phyloP scores from a whole-genome alignment of 1,140 invertebrate genomes.

The Magallana ariakensis region DNA sequence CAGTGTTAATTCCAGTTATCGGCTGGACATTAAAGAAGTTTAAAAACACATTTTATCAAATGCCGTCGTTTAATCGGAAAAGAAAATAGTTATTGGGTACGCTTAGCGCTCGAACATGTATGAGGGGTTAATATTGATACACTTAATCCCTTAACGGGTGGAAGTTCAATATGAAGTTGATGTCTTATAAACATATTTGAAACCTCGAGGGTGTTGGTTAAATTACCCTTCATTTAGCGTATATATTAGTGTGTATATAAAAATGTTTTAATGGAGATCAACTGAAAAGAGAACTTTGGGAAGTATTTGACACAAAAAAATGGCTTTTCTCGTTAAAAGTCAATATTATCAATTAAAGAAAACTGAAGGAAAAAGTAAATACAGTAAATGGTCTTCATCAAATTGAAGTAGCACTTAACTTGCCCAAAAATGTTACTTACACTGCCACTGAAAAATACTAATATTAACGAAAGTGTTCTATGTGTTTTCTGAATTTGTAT shows the following conservation, averaged over 20 bases:
- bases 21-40: constrained; percentile 4
- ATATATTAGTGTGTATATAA: not conserved
- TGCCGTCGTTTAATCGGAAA: constrained; percentile 27
- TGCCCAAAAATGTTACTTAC: too few species aligned
- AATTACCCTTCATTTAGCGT: constrained; percentile 8
- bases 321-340: not conserved
- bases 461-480: too few species aligned
- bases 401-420: not conserved
- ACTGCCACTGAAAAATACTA: too few species aligned
- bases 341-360: not conserved
- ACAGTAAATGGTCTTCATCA: not conserved
- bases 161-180: not conserved
- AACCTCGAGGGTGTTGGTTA: not conserved
- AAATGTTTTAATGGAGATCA: not conserved
- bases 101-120: not conserved
- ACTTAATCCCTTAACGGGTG: constrained; percentile 8
- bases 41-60: constrained; percentile 22
- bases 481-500: too few species aligned
- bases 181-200: constrained; percentile 13
- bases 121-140: constrained; percentile 20
- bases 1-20: constrained; percentile 7
- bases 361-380: not conserved
- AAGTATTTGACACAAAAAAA: not conserved
- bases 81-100: constrained; percentile 6
- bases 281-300: not conserved